A percentile compares a stretch with the other conserved stretches of the same genome.
These are phyloP conservation scores for Phengaris alcon DNA, from an alignment of 2,888 invertebrate species.

Conservation along the genomic window DNA sequence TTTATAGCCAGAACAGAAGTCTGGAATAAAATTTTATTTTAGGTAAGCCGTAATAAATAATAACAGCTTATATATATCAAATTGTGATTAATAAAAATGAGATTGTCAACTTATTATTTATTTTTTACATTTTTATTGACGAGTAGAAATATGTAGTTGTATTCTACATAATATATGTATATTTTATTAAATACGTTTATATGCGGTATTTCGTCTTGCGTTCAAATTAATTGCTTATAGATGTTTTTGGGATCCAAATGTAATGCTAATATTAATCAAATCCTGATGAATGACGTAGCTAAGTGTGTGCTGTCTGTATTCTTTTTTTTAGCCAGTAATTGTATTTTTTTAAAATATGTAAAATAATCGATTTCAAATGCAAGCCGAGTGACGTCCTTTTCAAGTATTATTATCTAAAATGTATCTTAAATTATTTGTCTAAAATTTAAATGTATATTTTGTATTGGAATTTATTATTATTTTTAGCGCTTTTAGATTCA, in stretches of 20 bases:
- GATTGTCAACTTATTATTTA: neutral
- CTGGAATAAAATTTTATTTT: neutral
- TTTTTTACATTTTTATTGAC: no score
- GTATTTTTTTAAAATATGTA: neutral
- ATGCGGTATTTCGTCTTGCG: no score
- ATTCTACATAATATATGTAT: no score
- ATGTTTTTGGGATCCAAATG: no score
- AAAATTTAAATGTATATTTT: neutral
- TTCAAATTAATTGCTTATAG: no score
- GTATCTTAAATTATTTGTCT: neutral
- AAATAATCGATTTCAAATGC: neutral
- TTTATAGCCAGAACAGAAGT: neutral
- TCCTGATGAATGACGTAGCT: no score
- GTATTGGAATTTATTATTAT: neutral
- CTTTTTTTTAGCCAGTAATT: no score
- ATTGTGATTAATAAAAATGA: neutral
- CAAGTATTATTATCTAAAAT: constrained; percentile 11
- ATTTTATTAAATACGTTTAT: no score
- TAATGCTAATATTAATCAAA: no score
- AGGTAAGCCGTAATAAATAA: neutral
- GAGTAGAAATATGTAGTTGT: no score
- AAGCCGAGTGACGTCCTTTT: neutral
- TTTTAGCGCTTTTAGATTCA: neutral
- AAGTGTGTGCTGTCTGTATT: no score
- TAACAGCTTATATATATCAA: neutral